Conservation (phyloP, 1,140 invertebrate species). For the Drosophila nigrodunni region DNA sequence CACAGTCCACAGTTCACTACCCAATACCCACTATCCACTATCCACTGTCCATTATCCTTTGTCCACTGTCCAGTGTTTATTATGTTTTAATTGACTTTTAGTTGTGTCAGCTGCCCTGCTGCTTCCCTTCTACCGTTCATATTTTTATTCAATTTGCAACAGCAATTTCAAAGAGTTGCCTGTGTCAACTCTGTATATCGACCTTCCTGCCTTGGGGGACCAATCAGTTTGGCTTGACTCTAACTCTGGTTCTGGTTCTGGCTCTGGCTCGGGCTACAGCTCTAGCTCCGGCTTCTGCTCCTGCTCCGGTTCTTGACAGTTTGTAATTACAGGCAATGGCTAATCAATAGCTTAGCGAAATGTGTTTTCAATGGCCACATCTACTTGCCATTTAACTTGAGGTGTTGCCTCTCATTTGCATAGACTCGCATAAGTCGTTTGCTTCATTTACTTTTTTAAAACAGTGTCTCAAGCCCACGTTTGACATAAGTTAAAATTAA, state of each 20-base stretch:
- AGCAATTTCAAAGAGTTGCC: conserved; percentile 61
- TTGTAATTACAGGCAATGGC: conserved; percentile 67
- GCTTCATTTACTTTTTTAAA: conserved; percentile 2
- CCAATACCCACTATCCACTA: background rate
- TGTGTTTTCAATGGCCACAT: conserved; percentile 60
- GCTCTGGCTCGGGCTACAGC: background rate
- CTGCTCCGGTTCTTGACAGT: conserved; percentile 47
- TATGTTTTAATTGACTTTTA: conserved; percentile 72
- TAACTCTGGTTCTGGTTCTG: conserved; percentile 1
- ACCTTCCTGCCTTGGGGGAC: conserved; percentile 29
- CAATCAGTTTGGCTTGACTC: conserved; percentile 58
- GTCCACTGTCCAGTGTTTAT: conserved; percentile 49
- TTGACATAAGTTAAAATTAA: too few relatives aligned
- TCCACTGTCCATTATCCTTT: too few relatives aligned
- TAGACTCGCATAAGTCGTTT: conserved; percentile 43
- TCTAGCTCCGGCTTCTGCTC: conserved; percentile 16
- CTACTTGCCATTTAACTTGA: conserved; percentile 41
- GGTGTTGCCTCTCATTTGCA: conserved; percentile 44
- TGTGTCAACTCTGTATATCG: background rate
- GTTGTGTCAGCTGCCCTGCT: conserved; percentile 54
- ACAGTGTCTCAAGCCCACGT: background rate
- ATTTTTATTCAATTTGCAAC: conserved; percentile 78
- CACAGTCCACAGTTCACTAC: too few relatives aligned
- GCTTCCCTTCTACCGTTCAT: conserved; percentile 38
- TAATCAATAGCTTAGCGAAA: conserved; percentile 73